Base-by-base conservation (phyloP, 2,797 vertebrate genomes). In the Malacoctenus gilli region DNA sequence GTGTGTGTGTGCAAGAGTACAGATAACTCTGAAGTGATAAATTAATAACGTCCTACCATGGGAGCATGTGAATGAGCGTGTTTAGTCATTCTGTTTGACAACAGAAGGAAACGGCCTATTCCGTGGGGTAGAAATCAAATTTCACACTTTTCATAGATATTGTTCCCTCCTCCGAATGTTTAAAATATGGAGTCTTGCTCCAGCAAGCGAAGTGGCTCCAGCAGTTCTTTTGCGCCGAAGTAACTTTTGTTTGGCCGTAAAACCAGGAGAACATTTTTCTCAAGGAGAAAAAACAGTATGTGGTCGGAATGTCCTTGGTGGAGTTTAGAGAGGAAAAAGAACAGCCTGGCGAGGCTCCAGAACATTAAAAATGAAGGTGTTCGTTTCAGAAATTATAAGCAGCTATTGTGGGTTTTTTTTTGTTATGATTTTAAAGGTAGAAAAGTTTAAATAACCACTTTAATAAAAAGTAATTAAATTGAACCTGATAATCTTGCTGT, bases 51-150 rank as follows among this genome's bases (percentile, higher is more conserved):
- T 54, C 40, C 71, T 85, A 84, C 83, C 86, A 85, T 81, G 90
- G 89, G 89, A 90, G 86, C 83, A 80, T 89, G 86, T 88, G 88
- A 91, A 91, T 86, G 88, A 90, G 82, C 77, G 37, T 90, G 88
- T 91, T 92, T 92, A 92, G 87, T 91, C 85, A 92, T 91, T 93
- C 91, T 89, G 89, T 93, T 92, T 93, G 91, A 93, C 90, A 92
- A 92, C 88, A 90, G 84, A 91, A 89, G 88, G 86, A 90, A 89
- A 85, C 67, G 69, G 83, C 73, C 83, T 82, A 88, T 91, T 88
- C 91, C 87, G 42, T 74, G 50, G 88, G 85, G 87, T 85, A 79
- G 77, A 68, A 84, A 87, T 87, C 79, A 84, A 75, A 84, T 88
- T 88, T 83, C 76, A 72, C 80, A 78, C 85, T 89, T 90, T 82